Base-by-base conservation (phyloP, 2,797 vertebrate species). In the Holocentrus rufus region DNA sequence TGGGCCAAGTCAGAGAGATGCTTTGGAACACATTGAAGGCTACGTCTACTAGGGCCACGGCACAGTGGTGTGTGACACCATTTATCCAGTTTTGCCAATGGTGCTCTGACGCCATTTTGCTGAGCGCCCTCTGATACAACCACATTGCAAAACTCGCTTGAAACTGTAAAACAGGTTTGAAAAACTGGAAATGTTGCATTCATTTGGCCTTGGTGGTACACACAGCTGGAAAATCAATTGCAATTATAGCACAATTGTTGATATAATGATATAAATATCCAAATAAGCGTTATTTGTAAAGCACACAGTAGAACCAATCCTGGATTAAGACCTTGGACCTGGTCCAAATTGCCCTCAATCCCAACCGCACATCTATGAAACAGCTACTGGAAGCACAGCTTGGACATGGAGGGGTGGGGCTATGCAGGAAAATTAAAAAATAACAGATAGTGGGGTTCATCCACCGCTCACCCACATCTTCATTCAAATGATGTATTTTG, bases 1-100 rank as follows among this genome's bases (percentile, higher is more conserved):
- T 92, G 83, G 91, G 79, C 85, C 81, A 60, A 91, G 89, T 92
- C 89, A 93, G 83, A 87, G 76, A 47, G 83, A 79, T 72, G 80
- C 88, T 86, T 80, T 68, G 84, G 74, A 86, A 84, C 78, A 85
- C 57, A 58, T 84, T 53, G 74, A 78, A 76, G 70, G 81, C 89
- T 85, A 82, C 76, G 74, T 82, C 87, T 81, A 80, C 86, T 75
- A 76, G 80, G 82, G 85, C 85, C 78, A 80, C 79, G 61, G 83
- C 68, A 49, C 82, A 85, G 85, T 77, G 52, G 57, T 80, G 87
- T 87, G 87, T 71, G 86, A 91, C 87, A 89, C 88, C 87, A 87
- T 87, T 90, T 87, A 89, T 85, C 61, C 77, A 77, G 79, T 83
- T 76, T 75, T 72, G 47, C 85, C 74, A 39, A 52, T 71, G 75